Evolutionary conservation across 2,113 vertebrate genomes (phyloP).

Genomic region (Brachionichthys hirsutus): DNA sequence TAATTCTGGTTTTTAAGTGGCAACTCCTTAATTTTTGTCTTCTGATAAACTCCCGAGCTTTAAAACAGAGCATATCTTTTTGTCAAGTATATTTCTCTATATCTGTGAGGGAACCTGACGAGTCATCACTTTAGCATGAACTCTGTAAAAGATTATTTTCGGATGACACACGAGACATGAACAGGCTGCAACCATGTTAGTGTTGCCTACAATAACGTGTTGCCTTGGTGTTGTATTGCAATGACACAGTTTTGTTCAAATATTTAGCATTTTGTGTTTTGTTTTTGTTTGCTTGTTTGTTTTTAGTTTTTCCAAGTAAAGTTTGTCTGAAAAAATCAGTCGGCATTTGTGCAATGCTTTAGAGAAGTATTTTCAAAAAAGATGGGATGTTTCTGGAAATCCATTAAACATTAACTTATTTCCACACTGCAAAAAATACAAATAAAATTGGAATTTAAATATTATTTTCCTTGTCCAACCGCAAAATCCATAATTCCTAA

Average conservation of each 20-base stretch:
- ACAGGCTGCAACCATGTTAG: slow-evolving; percentile 52
- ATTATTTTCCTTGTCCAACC: too few relatives aligned
- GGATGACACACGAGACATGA: slow-evolving; percentile 21
- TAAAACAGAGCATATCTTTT: slow-evolving; percentile 31
- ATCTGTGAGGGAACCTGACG: slow-evolving; percentile 15
- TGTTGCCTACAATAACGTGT: slow-evolving; percentile 63
- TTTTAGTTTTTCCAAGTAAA: slow-evolving; percentile 63
- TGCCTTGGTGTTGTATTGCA: slow-evolving; percentile 73
- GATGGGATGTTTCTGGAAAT: not conserved
- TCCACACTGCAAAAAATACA: too few relatives aligned
- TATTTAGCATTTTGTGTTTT: slow-evolving; percentile 18
- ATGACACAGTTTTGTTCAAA: slow-evolving; percentile 52
- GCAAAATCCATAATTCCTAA: too few relatives aligned
- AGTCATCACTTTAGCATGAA: slow-evolving; percentile 45
- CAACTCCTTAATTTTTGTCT: slow-evolving; percentile 32
- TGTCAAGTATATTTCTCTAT: slow-evolving; percentile 19
- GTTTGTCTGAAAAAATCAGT: slow-evolving; percentile 52
- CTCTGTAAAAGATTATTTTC: slow-evolving; percentile 29
- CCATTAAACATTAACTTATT: not conserved
- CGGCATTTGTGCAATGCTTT: slow-evolving; percentile 13
- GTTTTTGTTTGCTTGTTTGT: slow-evolving; percentile 33
- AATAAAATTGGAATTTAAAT: too few relatives aligned
- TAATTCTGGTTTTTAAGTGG: slow-evolving; percentile 42
- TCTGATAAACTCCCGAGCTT: slow-evolving; percentile 41
- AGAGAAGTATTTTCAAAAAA: not conserved